phyloP scores from a whole-genome alignment of 2,888 invertebrate species.

The Brachynemurus nebulosus region DNA sequence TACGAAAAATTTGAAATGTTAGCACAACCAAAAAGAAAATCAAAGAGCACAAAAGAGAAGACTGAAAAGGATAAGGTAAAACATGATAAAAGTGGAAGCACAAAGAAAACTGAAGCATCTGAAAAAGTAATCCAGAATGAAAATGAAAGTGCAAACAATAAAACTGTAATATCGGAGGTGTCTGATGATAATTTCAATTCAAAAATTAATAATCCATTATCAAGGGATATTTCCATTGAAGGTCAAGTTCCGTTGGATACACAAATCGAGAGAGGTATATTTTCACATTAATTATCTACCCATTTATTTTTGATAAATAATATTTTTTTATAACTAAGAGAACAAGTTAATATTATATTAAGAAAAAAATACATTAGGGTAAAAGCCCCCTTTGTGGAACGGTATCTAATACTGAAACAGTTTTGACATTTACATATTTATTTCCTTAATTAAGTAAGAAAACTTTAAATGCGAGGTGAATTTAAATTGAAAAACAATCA shows the following conservation, averaged over 20 bases:
- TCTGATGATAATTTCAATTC: slow-evolving; percentile 2
- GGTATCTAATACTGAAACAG: too few species aligned
- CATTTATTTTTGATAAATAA: too few species aligned
- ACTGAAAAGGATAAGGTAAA: background rate
- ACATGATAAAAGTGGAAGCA: background rate
- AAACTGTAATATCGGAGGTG: background rate
- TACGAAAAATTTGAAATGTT: slow-evolving; percentile 1
- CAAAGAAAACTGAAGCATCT: background rate
- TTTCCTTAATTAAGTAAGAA: too few species aligned
- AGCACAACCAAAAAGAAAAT: slow-evolving; percentile 1
- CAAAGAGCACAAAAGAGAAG: background rate
- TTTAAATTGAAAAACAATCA: too few species aligned
- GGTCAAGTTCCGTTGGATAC: slow-evolving; percentile 7
- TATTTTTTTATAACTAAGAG: too few species aligned
- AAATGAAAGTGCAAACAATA: background rate
- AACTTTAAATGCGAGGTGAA: too few species aligned
- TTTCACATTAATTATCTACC: background rate
- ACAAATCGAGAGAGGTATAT: slow-evolving; percentile 9
- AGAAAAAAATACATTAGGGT: too few species aligned
- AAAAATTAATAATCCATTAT: slow-evolving; percentile 7
- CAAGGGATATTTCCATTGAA: slow-evolving; percentile 10
- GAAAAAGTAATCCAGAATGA: background rate
- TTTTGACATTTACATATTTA: too few species aligned
- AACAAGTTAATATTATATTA: too few species aligned
- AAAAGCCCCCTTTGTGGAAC: too few species aligned